Base-by-base conservation (phyloP, 2,888 invertebrate species). In the Pyrrhia umbra region DNA sequence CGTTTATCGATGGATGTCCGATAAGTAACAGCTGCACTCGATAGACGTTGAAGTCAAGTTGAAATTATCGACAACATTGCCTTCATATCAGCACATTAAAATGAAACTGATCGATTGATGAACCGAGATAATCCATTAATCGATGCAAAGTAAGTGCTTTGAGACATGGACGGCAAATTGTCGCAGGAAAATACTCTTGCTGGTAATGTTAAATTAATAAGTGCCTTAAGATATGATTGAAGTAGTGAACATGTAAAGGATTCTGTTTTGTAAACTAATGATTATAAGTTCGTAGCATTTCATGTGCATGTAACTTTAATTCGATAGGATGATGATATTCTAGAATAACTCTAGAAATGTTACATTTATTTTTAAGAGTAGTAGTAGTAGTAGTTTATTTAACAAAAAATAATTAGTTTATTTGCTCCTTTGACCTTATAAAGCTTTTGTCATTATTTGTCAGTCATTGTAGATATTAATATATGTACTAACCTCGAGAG, bases 401-500 rank as follows among this genome's bases (percentile, higher is more conserved):
- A n/a, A n/a, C n/a, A n/a, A n/a, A n/a, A n/a, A n/a, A n/a, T n/a
- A n/a, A n/a, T n/a, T n/a, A n/a, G n/a, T n/a, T n/a, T 21, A 1
- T 34, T 16, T 20, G 30, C 8, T 49, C n/a, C n/a, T n/a, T n/a
- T n/a, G n/a, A n/a, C n/a, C 21, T 34, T 15, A 16, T 10, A 10
- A 34, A 27, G 37, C 10, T 3, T 34, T 1, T 18, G 2, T 10
- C 25, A 21, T 37, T 45, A 21, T 9, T 15, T 2, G 34, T 34
- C 0, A 42, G 9, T 18, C 15, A 46, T n/a, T 39, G 1, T 0
- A 16, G 2, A 18, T n/a, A 6, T 45, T 30, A 16, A 46, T 25
- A 2, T 25, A 5, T 15, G 46, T 56, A 85, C 95, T 95, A 88
- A 98, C 98, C 96, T 98, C 98, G 90, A 99, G 95, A 89, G 98